phyloP scores from a whole-genome alignment of 1,140 invertebrate genomes.

The Megathymus violae region DNA sequence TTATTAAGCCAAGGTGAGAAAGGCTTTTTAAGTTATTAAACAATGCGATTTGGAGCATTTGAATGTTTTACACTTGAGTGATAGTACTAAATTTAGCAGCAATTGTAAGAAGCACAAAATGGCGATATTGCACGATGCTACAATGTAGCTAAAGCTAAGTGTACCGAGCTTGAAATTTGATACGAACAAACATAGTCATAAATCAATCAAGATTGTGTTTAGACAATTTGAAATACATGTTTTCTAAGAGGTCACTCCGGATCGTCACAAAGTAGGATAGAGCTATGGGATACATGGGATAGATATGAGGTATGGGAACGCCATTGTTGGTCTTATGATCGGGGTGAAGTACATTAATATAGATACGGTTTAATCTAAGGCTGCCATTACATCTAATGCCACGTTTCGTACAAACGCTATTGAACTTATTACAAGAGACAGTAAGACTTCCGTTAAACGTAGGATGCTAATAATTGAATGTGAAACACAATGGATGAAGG shows the following conservation, averaged over 20 bases:
- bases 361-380: conserved; percentile 24
- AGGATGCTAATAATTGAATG: conserved; percentile 18
- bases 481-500: conserved; percentile 28
- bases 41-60: too few species aligned
- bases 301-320: conserved; percentile 45
- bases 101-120: background rate
- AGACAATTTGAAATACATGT: conserved; percentile 49
- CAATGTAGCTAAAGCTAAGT: conserved; percentile 25
- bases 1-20: too few species aligned
- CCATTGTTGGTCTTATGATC: conserved; percentile 21
- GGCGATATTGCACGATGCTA: conserved; percentile 17
- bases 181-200: conserved; percentile 50
- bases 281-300: too few species aligned
- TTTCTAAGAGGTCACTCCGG: conserved; percentile 45
- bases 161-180: conserved; percentile 17
- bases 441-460: conserved; percentile 10
- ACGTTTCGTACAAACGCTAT: conserved; percentile 25
- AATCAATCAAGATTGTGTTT: conserved; percentile 53
- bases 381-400: conserved; percentile 29
- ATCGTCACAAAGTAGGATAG: conserved; percentile 37
- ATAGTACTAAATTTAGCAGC: too few species aligned
- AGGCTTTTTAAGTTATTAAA: too few species aligned
- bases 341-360: conserved; percentile 24
- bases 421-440: conserved; percentile 29
- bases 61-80: too few species aligned